Evolutionary conservation across 2,888 invertebrate species (phyloP), one percentile per base, ranked within the genome.

Genomic region (Erynnis tages): DNA sequence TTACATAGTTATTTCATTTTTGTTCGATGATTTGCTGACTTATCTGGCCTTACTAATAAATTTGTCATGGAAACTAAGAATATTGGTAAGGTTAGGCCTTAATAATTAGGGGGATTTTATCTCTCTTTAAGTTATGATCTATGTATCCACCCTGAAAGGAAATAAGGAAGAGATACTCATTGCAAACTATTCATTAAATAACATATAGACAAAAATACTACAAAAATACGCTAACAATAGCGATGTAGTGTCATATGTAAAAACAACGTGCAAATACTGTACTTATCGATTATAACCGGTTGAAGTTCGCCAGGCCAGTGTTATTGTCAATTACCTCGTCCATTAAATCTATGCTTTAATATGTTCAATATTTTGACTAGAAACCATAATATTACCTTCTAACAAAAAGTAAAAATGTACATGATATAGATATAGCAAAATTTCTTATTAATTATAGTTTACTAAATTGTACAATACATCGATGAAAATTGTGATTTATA

Each of bases 311-410:
- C 82, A 82, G 84, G 82, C 86, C 86, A 65, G 79, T 79, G 78
- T 90, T 90, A 90, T 90, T 90, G 90, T 90, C 90, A 90, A 84
- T 82, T 87, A 86, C 82, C 76, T 80, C 80, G 70, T 79, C 75
- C 81, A 79, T 82, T 76, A 78, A 82, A 85, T 82, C 83, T 88
- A 88, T 85, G 80, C 75, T 81, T 83, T 80, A 82, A 84, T 87
- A 86, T 84, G 87, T 80, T 89, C 84, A 85, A 88, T 87, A 86
- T 83, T 87, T 87, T 90, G 90, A 90, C 90, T 90, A 90, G 90
- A 90, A 89, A 87, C 85, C 88, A 84, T 88, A 83, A 85, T 85
- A 82, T 82, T 84, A 85, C 72, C 79, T 76, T 83, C 82, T 84
- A 87, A 85, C 78, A 85, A 85, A 85, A 86, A 83, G 80, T 81